Evolutionary conservation across 2,888 invertebrate species (phyloP).

Genomic region (Drosophila mimica): DNA sequence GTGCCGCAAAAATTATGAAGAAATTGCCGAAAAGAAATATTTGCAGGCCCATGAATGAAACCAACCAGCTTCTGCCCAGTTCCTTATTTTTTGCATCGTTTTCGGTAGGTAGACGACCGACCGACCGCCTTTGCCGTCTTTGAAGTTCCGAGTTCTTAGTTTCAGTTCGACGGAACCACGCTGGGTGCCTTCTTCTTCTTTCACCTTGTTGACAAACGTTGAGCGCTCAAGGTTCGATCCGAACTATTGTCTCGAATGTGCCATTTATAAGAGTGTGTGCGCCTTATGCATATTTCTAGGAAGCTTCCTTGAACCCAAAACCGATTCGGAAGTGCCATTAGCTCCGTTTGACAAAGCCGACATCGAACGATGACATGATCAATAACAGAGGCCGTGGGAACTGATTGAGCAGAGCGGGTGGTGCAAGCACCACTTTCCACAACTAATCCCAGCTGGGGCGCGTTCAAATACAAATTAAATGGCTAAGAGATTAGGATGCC

Average conservation of each 20-base stretch:
- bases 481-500: constrained; percentile 60
- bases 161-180: constrained; percentile 61
- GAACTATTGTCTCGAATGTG: constrained; percentile 50
- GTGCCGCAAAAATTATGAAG: constrained; percentile 81
- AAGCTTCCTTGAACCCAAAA: constrained; percentile 34
- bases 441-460: constrained; percentile 7
- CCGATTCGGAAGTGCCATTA: constrained; percentile 64
- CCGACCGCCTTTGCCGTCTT: constrained; percentile 32
- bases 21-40: constrained; percentile 65
- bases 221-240: constrained; percentile 52
- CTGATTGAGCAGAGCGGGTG: constrained; percentile 39
- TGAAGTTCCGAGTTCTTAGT: constrained; percentile 33
- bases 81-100: background rate
- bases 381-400: constrained; percentile 63
- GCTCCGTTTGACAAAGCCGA: constrained; percentile 43
- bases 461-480: constrained; percentile 64
- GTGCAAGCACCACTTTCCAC: constrained; percentile 7
- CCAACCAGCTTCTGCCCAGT: constrained; percentile 20
- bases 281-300: constrained; percentile 54
- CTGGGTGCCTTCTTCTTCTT: constrained; percentile 36
- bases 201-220: constrained; percentile 60
- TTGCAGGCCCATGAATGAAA: constrained; percentile 61
- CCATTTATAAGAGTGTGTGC: constrained; percentile 28
- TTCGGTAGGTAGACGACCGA: constrained; percentile 41
- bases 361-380: constrained; percentile 22